Evolutionary conservation across 2,113 vertebrate genomes (phyloP).

Genomic region (Motacilla alba): DNA sequence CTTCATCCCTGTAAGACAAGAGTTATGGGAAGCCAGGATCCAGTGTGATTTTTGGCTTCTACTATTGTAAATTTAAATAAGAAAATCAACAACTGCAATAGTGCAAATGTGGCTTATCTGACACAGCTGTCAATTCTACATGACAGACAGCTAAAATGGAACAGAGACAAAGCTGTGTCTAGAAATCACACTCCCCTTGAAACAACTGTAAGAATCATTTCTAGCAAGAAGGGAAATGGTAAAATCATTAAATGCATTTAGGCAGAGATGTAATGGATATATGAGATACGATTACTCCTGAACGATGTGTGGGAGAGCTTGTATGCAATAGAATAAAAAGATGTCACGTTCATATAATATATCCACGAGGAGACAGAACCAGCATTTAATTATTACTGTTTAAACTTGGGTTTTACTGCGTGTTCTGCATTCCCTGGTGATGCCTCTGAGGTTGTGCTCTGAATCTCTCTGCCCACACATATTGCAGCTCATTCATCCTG

Average conservation of each 20-base stretch:
- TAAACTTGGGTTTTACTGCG: neutral
- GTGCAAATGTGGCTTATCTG: neutral
- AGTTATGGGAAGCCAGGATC: neutral
- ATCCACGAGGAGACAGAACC: neutral
- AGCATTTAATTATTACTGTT: neutral
- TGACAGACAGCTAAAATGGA: neutral
- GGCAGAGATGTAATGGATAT: neutral
- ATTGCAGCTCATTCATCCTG: rapidly evolving
- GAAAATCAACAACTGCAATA: neutral
- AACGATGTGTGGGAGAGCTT: neutral
- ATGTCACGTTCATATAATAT: neutral
- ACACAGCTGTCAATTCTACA: neutral
- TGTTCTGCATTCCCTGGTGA: neutral
- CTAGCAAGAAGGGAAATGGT: neutral
- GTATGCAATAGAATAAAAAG: neutral
- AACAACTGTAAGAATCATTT: neutral
- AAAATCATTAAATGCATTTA: neutral
- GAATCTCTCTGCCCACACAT: neutral
- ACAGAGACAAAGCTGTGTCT: neutral
- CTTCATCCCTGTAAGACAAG: neutral
- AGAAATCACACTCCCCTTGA: neutral
- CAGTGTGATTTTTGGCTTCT: neutral
- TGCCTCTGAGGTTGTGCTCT: neutral
- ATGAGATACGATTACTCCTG: neutral
- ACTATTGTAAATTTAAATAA: neutral